Conservation (phyloP, 2,113 vertebrate genomes). For the Romanogobio albipinnatus region DNA sequence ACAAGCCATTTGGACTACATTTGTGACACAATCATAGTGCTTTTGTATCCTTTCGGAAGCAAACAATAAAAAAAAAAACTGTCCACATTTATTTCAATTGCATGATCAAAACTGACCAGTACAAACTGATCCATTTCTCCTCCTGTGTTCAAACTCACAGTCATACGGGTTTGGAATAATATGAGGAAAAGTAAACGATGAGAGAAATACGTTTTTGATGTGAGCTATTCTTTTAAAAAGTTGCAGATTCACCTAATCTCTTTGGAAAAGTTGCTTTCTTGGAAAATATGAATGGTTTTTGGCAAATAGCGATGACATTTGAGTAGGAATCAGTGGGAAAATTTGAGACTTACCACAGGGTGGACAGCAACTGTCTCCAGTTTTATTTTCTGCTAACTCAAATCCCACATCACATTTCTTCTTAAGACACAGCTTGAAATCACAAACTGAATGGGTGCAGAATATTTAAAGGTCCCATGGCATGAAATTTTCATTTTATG, state of each 20-base stretch:
- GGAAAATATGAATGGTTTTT: neutral
- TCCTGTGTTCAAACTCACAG: neutral
- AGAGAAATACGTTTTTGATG: too few species aligned
- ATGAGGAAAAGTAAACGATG: neutral
- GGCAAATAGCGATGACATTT: neutral
- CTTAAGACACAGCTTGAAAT: neutral
- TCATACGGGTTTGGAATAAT: neutral
- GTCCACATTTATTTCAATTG: neutral
- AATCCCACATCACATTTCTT: slow-evolving; percentile 26
- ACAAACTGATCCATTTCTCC: neutral
- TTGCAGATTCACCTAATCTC: neutral
- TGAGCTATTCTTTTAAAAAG: too few species aligned
- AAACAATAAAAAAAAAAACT: neutral
- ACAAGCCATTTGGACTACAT: neutral
- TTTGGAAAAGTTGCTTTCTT: neutral
- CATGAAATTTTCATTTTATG: too few species aligned
- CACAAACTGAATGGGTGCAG: slow-evolving; percentile 9
- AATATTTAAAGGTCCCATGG: too few species aligned
- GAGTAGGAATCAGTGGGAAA: neutral
- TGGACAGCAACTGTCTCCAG: neutral
- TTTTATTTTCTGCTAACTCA: neutral
- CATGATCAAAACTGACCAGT: neutral
- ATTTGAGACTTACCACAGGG: neutral
- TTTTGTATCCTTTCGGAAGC: neutral
- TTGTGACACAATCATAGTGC: neutral